Base-by-base conservation (phyloP, 1,140 invertebrate species). In the Homalodisca vitripennis region DNA sequence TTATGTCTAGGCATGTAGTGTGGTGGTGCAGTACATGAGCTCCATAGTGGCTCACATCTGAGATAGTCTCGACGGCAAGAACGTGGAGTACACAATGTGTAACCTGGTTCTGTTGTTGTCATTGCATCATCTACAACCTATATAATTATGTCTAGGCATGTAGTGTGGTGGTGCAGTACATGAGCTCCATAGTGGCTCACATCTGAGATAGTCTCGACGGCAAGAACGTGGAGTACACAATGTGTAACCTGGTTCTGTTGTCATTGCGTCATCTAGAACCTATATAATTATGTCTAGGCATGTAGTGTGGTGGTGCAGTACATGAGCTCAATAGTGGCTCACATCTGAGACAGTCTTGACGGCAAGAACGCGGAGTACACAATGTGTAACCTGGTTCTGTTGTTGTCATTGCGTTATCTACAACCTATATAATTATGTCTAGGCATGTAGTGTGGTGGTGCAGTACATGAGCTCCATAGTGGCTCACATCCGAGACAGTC, bases 381-480 rank as follows among this genome's bases (percentile, higher is more conserved):
- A 2, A 81, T 97, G 13, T 88, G 89, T 26, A 97, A 99, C 80
- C 82, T 99, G 1, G 97, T 97, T 0, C n/a, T 87, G 91, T 24
- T 83, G 95, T 62, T 88, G 99, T 71, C 97, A 99, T 80, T 82
- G 95, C 68, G 89, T 95, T n/a, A 91, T 99, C 66, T 96, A 95
- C 76, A 95, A 98, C 74, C 97, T n/a, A n/a, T n/a, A n/a, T n/a
- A n/a, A n/a, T n/a, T n/a, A n/a, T n/a, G n/a, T n/a, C n/a, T n/a
- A 95, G 93, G 94, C 96, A 0, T 98, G 96, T 81, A 82, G 87
- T 57, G 87, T 88, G 72, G 95, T 98, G 1, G 91, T 93, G 14
- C 90, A 92, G 69, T 97, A 93, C 79, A 83, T 98, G 12, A 90
- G 85, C 65, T 82, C 82, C 2, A 88, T 92, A 71, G 89, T 93